Conservation (phyloP, 2,113 vertebrate genomes). For the Mesocricetus auratus region DNA sequence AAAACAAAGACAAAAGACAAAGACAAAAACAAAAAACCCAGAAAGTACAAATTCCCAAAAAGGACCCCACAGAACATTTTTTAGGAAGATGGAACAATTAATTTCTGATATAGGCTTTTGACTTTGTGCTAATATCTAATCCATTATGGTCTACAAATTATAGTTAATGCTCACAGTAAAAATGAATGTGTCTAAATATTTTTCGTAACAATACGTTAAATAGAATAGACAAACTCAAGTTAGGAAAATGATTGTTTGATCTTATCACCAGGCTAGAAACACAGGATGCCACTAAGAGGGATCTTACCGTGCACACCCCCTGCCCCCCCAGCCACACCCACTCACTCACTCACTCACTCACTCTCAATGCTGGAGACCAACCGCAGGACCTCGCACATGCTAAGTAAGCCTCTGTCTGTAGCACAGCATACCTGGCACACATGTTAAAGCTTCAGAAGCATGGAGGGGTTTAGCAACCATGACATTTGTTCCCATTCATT, state of each 20-base stretch:
- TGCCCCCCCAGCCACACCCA: too few species aligned
- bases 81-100: neutral
- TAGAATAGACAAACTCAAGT: neutral
- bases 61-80: neutral
- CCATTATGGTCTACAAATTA: neutral
- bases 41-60: neutral
- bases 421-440: neutral
- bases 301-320: too few species aligned
- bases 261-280: neutral
- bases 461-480: neutral
- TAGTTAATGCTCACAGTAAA: conserved; percentile 37
- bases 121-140: neutral
- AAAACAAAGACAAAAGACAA: neutral
- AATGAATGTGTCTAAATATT: conserved; percentile 21
- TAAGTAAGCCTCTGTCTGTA: neutral
- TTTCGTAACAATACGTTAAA: conserved; percentile 7
- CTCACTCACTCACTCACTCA: too few species aligned
- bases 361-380: neutral
- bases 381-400: neutral
- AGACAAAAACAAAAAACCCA: neutral
- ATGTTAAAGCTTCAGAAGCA: neutral
- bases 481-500: neutral
- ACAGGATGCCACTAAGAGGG: neutral
- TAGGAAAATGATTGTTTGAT: conserved; percentile 28
- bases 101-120: neutral